Evolutionary conservation across 2,888 invertebrate species (phyloP).

Genomic region (Machimus rusticus): DNA sequence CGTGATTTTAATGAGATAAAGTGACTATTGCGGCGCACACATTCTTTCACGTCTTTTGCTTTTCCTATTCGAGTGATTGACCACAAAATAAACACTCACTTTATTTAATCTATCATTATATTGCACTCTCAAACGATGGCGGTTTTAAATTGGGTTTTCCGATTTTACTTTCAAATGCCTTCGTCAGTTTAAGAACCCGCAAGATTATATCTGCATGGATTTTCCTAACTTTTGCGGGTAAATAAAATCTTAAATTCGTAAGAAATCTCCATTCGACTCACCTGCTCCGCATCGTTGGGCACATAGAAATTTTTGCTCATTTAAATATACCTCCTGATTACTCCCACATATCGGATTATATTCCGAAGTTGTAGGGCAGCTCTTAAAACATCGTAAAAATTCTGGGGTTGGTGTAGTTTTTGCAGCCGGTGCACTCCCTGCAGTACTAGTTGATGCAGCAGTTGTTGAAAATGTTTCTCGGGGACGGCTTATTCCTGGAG

Average conservation of each 20-base stretch:
- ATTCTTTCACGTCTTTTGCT: background rate
- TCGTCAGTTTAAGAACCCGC: background rate
- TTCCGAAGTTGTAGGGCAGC: slow-evolving; percentile 59
- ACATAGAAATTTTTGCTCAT: slow-evolving; percentile 58
- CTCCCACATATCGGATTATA: slow-evolving; percentile 61
- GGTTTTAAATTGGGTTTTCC: background rate
- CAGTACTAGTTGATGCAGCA: background rate
- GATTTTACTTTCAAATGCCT: background rate
- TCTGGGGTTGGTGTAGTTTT: slow-evolving; percentile 21
- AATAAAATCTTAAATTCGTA: background rate
- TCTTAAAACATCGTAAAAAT: slow-evolving; percentile 53
- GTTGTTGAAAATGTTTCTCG: background rate
- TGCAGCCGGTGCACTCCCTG: background rate
- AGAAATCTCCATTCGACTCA: slow-evolving; percentile 50
- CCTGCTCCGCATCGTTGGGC: slow-evolving; percentile 59
- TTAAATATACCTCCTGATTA: slow-evolving; percentile 56
- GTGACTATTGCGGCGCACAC: background rate
- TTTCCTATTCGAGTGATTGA: background rate
- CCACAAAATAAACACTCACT: background rate
- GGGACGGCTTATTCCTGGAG: background rate
- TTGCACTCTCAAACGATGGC: background rate
- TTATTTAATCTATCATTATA: background rate
- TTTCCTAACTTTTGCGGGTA: background rate
- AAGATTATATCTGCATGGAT: background rate
- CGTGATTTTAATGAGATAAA: background rate